Conservation (phyloP, 1,140 invertebrate genomes). For the Bombus vancouverensis region DNA sequence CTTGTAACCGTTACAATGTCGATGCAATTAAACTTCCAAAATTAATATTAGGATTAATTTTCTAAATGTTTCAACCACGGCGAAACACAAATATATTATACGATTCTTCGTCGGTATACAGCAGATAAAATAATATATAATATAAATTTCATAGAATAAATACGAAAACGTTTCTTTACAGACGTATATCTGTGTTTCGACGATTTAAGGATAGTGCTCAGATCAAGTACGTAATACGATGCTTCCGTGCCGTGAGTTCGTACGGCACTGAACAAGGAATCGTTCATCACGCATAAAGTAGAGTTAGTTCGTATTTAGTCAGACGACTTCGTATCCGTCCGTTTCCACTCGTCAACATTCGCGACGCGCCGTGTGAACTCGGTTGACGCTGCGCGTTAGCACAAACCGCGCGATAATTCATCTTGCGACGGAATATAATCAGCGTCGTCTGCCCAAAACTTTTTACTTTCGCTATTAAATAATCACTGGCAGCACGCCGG, state of each 20-base stretch:
- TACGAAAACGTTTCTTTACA: not conserved
- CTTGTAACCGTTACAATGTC: not conserved
- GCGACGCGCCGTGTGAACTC: not conserved
- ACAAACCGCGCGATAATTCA: constrained; percentile 37
- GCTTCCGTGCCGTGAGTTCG: constrained; percentile 16
- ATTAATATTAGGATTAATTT: not conserved
- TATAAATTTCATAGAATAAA: not conserved
- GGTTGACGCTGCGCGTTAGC: not conserved
- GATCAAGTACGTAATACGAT: not conserved
- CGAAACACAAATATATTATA: not conserved
- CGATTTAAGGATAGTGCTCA: not conserved
- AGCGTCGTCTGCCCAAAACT: too few species aligned
- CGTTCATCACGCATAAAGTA: constrained; percentile 1
- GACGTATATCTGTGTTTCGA: not conserved
- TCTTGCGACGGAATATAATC: not conserved
- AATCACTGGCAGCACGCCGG: not conserved
- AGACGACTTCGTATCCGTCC: not conserved
- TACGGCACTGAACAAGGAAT: constrained; percentile 18
- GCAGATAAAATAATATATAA: too few species aligned
- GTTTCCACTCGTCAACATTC: not conserved
- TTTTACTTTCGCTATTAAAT: not conserved
- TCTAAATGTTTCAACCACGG: not conserved
- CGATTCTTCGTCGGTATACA: too few species aligned
- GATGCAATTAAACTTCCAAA: not conserved
- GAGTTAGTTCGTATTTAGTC: not conserved